Evolutionary conservation across 2,113 vertebrate species (phyloP).

Genomic region (Stomatorhinus ivindoensis): DNA sequence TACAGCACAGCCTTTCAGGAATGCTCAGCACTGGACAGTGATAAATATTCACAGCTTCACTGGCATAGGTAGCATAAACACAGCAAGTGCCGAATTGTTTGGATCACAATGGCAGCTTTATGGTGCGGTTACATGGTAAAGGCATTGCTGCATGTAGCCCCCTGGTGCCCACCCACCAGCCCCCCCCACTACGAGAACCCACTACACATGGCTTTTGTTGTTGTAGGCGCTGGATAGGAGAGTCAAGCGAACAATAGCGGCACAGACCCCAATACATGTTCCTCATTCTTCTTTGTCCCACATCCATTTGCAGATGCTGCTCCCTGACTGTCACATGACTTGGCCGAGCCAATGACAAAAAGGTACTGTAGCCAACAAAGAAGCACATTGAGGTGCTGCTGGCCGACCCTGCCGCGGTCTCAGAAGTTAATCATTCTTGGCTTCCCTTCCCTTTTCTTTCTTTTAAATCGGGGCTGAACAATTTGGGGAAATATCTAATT

Average conservation of each 20-base stretch:
- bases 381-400: not conserved
- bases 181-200: not conserved
- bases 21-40: not conserved
- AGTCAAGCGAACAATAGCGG: conserved; percentile 32
- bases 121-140: conserved; percentile 36
- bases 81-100: conserved; percentile 37
- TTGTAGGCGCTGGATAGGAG: conserved; percentile 28
- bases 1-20: not conserved
- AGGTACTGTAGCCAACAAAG: conserved; percentile 45
- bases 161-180: not conserved
- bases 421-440: not conserved
- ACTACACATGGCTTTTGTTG: conserved; percentile 31
- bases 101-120: conserved; percentile 39
- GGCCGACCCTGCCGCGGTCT: not conserved
- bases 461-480: no score
- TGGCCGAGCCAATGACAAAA: conserved; percentile 29
- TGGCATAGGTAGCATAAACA: conserved; percentile 19
- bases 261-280: conserved; percentile 20
- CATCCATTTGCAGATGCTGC: conserved; percentile 32
- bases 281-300: conserved; percentile 44
- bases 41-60: conserved; percentile 11
- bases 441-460: not conserved
- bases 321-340: conserved; percentile 37
- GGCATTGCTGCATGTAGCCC: conserved; percentile 36
- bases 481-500: no score